phyloP scores from a whole-genome alignment of 2,888 invertebrate genomes.

The Cheiracanthium punctorium region DNA sequence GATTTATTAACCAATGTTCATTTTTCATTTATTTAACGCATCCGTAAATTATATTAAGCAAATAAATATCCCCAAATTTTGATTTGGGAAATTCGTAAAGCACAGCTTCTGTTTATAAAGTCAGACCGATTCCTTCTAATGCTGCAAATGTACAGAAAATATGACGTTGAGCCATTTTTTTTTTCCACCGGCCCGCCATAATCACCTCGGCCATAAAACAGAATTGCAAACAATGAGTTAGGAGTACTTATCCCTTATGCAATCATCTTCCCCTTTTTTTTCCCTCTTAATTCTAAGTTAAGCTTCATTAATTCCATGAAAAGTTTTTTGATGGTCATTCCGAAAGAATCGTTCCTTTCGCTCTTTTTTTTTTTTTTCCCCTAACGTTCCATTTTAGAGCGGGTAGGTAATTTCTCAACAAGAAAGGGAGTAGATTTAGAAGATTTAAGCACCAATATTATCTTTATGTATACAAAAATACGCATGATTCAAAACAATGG shows the following conservation, averaged over 20 bases:
- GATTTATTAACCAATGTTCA: too few species aligned
- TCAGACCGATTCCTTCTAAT: not conserved
- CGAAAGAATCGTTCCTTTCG: constrained; percentile 1
- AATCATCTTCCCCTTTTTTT: constrained; percentile 18
- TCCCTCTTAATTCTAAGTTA: constrained; percentile 15
- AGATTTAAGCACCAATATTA: too few species aligned
- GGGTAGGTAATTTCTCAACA: not conserved
- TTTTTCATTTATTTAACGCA: too few species aligned
- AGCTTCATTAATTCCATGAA: constrained; percentile 38
- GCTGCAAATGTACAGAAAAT: not conserved
- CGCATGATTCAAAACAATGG: too few species aligned
- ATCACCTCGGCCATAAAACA: constrained; percentile 26
- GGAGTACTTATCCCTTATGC: constrained; percentile 37
- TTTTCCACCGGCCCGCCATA: not conserved
- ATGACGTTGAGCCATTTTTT: not conserved
- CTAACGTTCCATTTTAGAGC: not conserved
- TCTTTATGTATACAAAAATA: too few species aligned
- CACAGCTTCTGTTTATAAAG: not conserved
- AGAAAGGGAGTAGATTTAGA: too few species aligned
- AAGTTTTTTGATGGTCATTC: constrained; percentile 48
- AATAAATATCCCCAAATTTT: too few species aligned
- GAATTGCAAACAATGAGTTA: constrained; percentile 28
- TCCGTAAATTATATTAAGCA: too few species aligned
- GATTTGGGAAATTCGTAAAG: too few species aligned
- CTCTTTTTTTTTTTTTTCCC: not conserved